Evolutionary conservation across 1,140 invertebrate species (phyloP), one percentile per base, ranked within the genome.

Genomic region (Schlechtendalia chinensis): DNA sequence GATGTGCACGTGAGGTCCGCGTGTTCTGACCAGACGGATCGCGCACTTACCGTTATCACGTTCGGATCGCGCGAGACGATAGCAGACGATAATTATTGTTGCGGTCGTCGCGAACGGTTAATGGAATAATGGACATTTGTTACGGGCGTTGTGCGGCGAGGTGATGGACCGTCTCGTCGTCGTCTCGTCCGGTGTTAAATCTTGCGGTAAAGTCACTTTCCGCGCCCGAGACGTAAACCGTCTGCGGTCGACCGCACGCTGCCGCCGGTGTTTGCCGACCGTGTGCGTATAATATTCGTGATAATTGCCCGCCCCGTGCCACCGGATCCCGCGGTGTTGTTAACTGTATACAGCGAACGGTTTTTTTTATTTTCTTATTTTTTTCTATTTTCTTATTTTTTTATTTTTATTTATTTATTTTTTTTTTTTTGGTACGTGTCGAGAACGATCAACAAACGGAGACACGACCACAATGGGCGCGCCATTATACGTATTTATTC

Each of bases 401-500:
- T 39, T 39, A n/a, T 39, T 39, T 39, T 39, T 39, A 39, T 39
- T 39, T 39, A 3, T 39, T 39, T 39, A n/a, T 39, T 39, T 39
- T 65, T 45, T 65, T 65, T 22, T 24, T 69, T 69, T 69, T 47
- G 65, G 65, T 69, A 69, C 65, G 65, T 69, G 65, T 69, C 65
- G 65, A 69, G 65, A 69, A 69, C 65, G 65, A 69, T 69, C 65
- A 47, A 47, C 65, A 22, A n/a, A 69, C n/a, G n/a, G 32, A 39
- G 8, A 39, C 32, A 39, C 32, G 65, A 69, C 65, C 65, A 69
- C 65, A 69, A 69, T 69, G 65, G 39, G 39, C 16, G 16, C 65
- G 14, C 32, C 63, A 65, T 39, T 65, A 65, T 12, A 32, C n/a
- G 27, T 24, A 45, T 47, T 47, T 24, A 69, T 69, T 69, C 39